Evolutionary conservation across 2,888 invertebrate species (phyloP), one percentile per base, ranked within the genome.

Genomic region (Epicampocera succincta): DNA sequence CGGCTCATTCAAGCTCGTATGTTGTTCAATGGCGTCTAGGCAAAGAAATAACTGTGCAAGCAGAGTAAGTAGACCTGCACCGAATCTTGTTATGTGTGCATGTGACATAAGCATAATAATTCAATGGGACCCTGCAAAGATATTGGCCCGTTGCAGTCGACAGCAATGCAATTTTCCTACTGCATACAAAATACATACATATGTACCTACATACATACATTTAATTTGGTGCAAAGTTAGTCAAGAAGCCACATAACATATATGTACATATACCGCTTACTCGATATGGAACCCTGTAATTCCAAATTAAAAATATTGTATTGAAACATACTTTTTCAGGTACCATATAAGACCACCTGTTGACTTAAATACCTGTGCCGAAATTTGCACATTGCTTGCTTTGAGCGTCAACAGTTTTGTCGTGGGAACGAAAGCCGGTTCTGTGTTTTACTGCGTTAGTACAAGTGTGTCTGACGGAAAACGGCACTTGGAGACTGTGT

Each of bases 351-450:
- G 79, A 8, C 17, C 84, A 13, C 61, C 68, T 44, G 29, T 33
- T n/a, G 40, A 60, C 13, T 19, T 25, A 2, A 65, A 63, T 50
- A n/a, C 69, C 0, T 61, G 83, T 9, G 58, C 85, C 0, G 87
- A 88, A 50, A 84, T 89, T 1, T 65, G 58, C 38, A 88, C 90
- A 3, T 81, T 90, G 72, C 79, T 88, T 21, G 85, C 86, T 0
- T 65, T 90, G 2, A 87, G 86, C 0, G 38, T 84, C 3, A 86
- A 85, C 17, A 87, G 89, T 15, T 90, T 90, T 71, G 86, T 90
- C 11, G 85, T 91, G 46, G 91, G 91, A 19, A 86, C 88, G 9
- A 88, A 88, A 40, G 87, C 90, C 80, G 91, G 91, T 0, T 84
- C 86, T n/a, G 83, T 90, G n/a, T 87, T 86, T 66, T 86, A 88